A percentile compares a stretch with the other conserved stretches of the same genome.
Evolutionary conservation across 2,888 invertebrate genomes (phyloP).

Genomic region (Andrena bicolor): DNA sequence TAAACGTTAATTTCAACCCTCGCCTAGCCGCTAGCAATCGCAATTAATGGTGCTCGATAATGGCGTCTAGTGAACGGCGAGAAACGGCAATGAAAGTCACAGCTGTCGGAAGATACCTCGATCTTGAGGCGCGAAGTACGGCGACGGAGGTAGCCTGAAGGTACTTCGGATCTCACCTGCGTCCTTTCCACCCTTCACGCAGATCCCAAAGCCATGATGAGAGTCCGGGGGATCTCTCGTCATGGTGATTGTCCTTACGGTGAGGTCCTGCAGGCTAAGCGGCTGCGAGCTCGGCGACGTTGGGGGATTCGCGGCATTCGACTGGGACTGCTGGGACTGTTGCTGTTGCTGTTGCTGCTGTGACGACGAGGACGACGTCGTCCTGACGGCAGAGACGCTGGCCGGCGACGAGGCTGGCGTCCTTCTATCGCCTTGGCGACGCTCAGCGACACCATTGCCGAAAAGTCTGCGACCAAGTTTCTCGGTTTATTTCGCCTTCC

Average conservation of each 20-base stretch:
- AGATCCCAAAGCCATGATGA: constrained; percentile 95
- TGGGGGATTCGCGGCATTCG: constrained; percentile 84
- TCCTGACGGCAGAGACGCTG: constrained; percentile 81
- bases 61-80: constrained; percentile 19
- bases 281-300: constrained; percentile 86
- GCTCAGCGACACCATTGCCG: constrained; percentile 81
- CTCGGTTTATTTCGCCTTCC: too few relatives aligned
- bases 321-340: constrained; percentile 55
- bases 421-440: constrained; percentile 88
- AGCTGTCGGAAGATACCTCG: constrained; percentile 70
- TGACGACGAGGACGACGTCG: constrained; percentile 68
- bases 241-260: constrained; percentile 94
- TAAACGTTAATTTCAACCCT: too few relatives aligned
- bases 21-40: not conserved
- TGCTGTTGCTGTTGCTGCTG: constrained; percentile 72
- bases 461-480: constrained; percentile 80
- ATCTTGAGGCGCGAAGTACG: constrained; percentile 75
- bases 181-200: constrained; percentile 96
- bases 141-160: constrained; percentile 75
- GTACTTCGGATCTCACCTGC: constrained; percentile 88
- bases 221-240: constrained; percentile 92
- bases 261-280: constrained; percentile 90
- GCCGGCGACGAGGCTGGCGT: constrained; percentile 93
- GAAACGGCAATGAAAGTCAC: constrained; percentile 45
- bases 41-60: constrained; percentile 7